Conservation (phyloP, 2,888 invertebrate genomes). For the Gasteruption jaculator region DNA sequence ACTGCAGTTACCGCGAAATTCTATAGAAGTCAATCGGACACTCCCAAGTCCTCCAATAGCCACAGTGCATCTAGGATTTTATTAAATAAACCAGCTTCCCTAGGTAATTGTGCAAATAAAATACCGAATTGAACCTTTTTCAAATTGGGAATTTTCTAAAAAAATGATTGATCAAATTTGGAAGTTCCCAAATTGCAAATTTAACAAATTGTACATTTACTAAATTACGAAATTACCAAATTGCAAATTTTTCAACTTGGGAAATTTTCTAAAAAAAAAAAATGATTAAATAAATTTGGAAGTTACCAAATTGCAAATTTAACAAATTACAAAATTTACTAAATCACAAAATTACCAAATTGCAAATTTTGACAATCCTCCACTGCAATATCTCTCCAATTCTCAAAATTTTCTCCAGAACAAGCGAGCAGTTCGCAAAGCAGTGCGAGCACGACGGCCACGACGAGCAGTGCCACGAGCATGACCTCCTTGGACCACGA, state of each 20-base stretch:
- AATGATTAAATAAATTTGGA: conserved; percentile 11
- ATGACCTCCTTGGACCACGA: conserved; percentile 83
- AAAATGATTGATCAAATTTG: conserved; percentile 12
- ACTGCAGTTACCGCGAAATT: conserved; percentile 94
- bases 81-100: conserved; percentile 75
- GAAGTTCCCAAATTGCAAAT: conserved; percentile 5
- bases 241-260: conserved; percentile 6
- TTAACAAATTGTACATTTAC: conserved; percentile 12
- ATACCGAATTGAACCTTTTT: not conserved
- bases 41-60: conserved; percentile 65
- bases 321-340: conserved; percentile 12
- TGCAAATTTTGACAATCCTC: too few relatives aligned
- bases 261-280: too few relatives aligned
- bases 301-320: conserved; percentile 7
- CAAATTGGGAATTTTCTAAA: not conserved
- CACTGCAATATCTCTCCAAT: not conserved
- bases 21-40: conserved; percentile 86
- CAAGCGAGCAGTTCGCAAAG: conserved; percentile 62
- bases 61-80: conserved; percentile 64
- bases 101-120: conserved; percentile 62
- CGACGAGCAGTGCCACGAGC: conserved; percentile 83
- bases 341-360: conserved; percentile 4
- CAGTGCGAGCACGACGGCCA: conserved; percentile 83
- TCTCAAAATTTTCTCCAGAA: conserved; percentile 54
- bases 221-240: conserved; percentile 4